phyloP scores from a whole-genome alignment of 2,113 vertebrate genomes.

The Proteles cristata region DNA sequence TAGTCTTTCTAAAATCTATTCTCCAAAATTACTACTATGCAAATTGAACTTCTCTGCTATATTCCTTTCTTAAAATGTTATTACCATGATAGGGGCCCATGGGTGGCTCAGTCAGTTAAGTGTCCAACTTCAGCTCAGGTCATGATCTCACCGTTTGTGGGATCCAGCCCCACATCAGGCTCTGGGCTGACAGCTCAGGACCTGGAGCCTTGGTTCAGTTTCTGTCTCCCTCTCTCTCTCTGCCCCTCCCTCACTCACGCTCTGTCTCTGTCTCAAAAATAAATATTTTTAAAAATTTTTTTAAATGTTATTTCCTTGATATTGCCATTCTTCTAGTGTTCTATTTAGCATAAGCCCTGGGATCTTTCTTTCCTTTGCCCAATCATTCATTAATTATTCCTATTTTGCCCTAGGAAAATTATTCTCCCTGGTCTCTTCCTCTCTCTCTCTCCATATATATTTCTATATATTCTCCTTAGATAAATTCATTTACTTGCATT shows the following conservation, averaged over 20 bases:
- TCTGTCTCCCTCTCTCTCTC: no score
- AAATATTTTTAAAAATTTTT: no score
- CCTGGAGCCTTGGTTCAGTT: no score
- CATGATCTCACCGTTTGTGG: no score
- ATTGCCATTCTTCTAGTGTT: not conserved
- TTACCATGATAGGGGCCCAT: not conserved
- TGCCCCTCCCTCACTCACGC: no score
- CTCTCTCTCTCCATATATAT: not conserved
- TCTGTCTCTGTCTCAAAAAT: no score
- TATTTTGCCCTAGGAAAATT: not conserved
- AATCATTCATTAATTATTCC: not conserved
- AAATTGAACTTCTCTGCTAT: not conserved
- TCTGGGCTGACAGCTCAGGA: no score
- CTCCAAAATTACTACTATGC: not conserved
- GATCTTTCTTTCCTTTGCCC: not conserved
- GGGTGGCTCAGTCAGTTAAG: no score
- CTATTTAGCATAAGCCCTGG: not conserved
- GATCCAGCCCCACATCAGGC: no score
- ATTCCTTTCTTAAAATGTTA: not conserved
- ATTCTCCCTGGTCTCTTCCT: not conserved
- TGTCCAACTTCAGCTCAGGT: no score
- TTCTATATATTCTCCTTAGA: not conserved
- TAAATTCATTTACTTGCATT: slow-evolving; percentile 10
- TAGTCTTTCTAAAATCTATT: not conserved
- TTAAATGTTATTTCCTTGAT: not conserved